Evolutionary conservation across 2,888 invertebrate species (phyloP), one percentile per base, ranked within the genome.

Genomic region (Disparrhopalites patrizii): DNA sequence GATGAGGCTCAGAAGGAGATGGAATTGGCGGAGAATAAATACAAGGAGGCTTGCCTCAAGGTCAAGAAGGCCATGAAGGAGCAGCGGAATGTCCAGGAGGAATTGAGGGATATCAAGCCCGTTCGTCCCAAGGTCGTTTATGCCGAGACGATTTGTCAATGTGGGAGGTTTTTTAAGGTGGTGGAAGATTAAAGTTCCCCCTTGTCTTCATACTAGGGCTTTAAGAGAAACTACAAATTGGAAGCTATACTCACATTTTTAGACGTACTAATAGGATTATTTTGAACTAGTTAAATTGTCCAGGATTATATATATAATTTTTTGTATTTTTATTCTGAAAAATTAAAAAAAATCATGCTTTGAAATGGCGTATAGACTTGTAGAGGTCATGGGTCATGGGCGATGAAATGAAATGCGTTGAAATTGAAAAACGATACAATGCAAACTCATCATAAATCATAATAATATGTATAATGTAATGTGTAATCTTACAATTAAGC

Each of bases 111-210:
- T 18, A 18, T 54, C 8, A 2, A 28, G 20, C 54, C 54, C 7
- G n/a, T 15, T 7, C 30, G 1, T n/a, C 31, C 31, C 3, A 54
- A 30, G 2, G 31, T 54, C n/a, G 54, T 54, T 54, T 54, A 27
- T 33, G 30, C 31, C 10, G 54, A 54, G 31, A 31, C 30, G 20
- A 54, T 54, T 54, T 31, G 33, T 31, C 54, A 54, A 20, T 18
- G 31, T 54, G 54, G 54, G 1, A 28, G 54, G 4, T 13, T 15
- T 2, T 54, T 54, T 10, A 54, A 54, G 33, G 54, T 54, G 4
- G n/a, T 52, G 10, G 47, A 23, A 23, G 47, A 47, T 47, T 47
- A 47, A 47, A 47, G n/a, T n/a, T 13, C 15, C 43, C 43, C 43
- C 15, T 20, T 8, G 36, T 13, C 36, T 13, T 36, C 36, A 13